phyloP scores from a whole-genome alignment of 2,888 invertebrate genomes.

The Cheilosia variabilis region DNA sequence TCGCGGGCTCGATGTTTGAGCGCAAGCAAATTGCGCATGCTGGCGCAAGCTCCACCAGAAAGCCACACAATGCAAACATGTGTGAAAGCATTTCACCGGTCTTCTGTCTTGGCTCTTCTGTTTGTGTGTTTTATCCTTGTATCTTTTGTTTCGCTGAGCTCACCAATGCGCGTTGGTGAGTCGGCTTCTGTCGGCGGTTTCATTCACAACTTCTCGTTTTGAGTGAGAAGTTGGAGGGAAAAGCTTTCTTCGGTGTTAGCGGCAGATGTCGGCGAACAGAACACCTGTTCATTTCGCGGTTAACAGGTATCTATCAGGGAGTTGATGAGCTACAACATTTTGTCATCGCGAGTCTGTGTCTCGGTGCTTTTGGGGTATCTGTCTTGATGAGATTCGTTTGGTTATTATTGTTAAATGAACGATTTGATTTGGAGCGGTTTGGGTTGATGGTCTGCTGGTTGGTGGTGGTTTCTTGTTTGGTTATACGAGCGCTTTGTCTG shows the following conservation, averaged over 20 bases:
- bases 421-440: conserved; percentile 53
- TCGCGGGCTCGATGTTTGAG: conserved; percentile 35
- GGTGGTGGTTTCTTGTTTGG: not conserved
- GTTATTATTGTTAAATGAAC: conserved; percentile 46
- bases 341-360: conserved; percentile 58
- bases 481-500: conserved; percentile 29
- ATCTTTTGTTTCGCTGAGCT: conserved; percentile 39
- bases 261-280: conserved; percentile 29
- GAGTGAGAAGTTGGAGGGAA: conserved; percentile 40
- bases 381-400: conserved; percentile 57
- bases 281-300: conserved; percentile 67
- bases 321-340: conserved; percentile 69
- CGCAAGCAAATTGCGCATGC: conserved; percentile 29
- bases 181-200: conserved; percentile 45
- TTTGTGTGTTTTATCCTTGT: conserved; percentile 1
- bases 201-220: conserved; percentile 61
- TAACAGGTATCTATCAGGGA: conserved; percentile 64
- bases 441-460: not conserved
- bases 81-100: conserved; percentile 73
- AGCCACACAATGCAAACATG: conserved; percentile 30
- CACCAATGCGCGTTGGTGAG: conserved; percentile 40
- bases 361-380: conserved; percentile 8
- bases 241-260: conserved; percentile 54
- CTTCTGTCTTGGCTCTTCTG: not conserved
- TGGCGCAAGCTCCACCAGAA: conserved; percentile 12